phyloP scores from a whole-genome alignment of 2,113 vertebrate species.

The Paramisgurnus dabryanus region DNA sequence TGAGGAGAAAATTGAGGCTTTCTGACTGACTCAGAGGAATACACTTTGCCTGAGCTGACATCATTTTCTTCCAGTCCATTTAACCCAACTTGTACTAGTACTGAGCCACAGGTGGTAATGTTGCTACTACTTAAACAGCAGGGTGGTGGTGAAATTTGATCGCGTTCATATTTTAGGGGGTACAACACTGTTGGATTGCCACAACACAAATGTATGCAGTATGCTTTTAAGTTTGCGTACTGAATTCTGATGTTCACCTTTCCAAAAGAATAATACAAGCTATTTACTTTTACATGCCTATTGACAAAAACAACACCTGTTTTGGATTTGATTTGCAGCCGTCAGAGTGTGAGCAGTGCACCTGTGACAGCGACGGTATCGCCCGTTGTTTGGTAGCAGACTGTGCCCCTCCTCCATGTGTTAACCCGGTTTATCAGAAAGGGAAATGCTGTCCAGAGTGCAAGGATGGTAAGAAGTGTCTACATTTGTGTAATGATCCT shows the following conservation, averaged over 20 bases:
- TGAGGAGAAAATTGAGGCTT: conserved; percentile 31
- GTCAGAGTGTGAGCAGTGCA: conserved; percentile 82
- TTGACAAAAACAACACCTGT: conserved; percentile 15
- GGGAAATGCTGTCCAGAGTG: conserved; percentile 81
- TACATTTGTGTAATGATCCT: conserved; percentile 13
- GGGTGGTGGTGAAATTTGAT: not conserved
- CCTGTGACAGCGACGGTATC: conserved; percentile 79
- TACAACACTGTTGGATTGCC: not conserved
- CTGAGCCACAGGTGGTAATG: conserved; percentile 37
- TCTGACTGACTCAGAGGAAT: conserved; percentile 29
- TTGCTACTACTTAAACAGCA: conserved; percentile 38
- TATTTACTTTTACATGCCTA: not conserved
- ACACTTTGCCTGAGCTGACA: conserved; percentile 15
- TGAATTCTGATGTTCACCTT: not conserved
- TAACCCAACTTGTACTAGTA: conserved; percentile 24
- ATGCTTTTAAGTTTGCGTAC: not conserved
- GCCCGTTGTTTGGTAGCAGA: conserved; percentile 81
- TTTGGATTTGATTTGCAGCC: conserved; percentile 67
- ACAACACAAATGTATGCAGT: not conserved
- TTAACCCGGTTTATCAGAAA: conserved; percentile 78
- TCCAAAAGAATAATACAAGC: not conserved
- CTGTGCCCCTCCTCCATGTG: conserved; percentile 80
- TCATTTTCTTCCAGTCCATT: conserved; percentile 44
- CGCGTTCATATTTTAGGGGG: not conserved
- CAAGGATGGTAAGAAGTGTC: conserved; percentile 72